Percentiles rank a stretch among this genome's conserved stretches.
phyloP scores from a whole-genome alignment of 2,888 invertebrate species.

The Cephus pygmeus region DNA sequence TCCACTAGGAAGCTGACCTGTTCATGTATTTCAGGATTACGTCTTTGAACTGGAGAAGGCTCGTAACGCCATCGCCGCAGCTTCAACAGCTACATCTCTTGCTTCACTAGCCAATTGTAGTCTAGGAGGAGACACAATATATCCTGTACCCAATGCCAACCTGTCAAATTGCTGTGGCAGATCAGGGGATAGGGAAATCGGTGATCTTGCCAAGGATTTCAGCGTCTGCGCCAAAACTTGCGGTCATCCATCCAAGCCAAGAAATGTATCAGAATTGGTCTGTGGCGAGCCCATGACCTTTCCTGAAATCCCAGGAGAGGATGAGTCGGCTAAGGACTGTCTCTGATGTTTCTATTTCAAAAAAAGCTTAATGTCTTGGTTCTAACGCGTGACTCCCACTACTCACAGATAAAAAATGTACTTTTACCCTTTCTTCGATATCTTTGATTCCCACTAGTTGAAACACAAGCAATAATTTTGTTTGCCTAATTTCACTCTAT shows the following conservation, averaged over 20 bases:
- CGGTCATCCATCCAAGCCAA: constrained; percentile 47
- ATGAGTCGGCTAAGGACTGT: constrained; percentile 57
- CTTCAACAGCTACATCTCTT: constrained; percentile 71
- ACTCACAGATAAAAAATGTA: not conserved
- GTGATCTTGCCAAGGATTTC: constrained; percentile 58
- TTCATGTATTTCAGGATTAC: constrained; percentile 46
- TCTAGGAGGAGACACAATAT: constrained; percentile 42
- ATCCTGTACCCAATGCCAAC: constrained; percentile 34
- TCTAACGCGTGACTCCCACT: constrained; percentile 20
- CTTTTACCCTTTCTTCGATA: not conserved
- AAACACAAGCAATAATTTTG: not conserved
- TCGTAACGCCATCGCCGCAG: constrained; percentile 53
- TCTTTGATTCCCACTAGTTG: not conserved
- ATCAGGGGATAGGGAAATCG: constrained; percentile 54
- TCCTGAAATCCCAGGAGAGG: constrained; percentile 49
- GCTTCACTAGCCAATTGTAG: constrained; percentile 65
- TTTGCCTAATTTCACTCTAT: not conserved
- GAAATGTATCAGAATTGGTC: constrained; percentile 36
- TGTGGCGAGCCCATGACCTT: constrained; percentile 34
- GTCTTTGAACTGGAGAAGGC: constrained; percentile 62
- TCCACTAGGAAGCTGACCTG: not conserved
- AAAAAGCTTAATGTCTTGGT: constrained; percentile 43
- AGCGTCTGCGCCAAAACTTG: constrained; percentile 58
- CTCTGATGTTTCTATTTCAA: constrained; percentile 57
- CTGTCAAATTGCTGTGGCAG: constrained; percentile 38